Conservation (phyloP, 2,888 invertebrate species). For the Oxytorus armatus region DNA sequence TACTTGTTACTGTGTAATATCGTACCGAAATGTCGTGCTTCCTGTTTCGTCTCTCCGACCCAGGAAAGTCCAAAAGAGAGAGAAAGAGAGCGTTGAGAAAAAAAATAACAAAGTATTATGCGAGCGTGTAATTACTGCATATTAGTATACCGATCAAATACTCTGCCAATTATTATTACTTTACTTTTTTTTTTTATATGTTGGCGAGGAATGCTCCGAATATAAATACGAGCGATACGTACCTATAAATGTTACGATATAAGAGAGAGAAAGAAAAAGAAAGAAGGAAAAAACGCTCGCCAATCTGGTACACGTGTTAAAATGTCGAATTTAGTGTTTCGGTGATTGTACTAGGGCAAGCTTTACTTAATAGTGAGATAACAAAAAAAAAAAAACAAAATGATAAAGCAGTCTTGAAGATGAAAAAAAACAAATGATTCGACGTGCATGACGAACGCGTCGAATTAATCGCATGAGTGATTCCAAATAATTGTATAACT, state of each 20-base stretch:
- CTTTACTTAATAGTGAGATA: slow-evolving; percentile 59
- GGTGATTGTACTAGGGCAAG: slow-evolving; percentile 30
- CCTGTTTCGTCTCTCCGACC: slow-evolving; percentile 56
- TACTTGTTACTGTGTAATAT: slow-evolving; percentile 55
- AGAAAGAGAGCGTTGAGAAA: not conserved
- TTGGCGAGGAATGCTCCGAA: slow-evolving; percentile 22
- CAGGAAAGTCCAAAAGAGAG: slow-evolving; percentile 10
- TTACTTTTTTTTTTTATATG: slow-evolving; percentile 13
- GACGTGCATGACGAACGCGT: not conserved
- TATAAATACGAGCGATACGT: slow-evolving; percentile 34
- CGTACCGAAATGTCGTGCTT: slow-evolving; percentile 63
- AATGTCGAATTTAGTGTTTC: too few species aligned
- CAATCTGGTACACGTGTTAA: too few species aligned
- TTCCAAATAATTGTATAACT: slow-evolving; percentile 65
- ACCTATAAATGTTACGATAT: slow-evolving; percentile 8
- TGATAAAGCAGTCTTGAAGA: slow-evolving; percentile 29
- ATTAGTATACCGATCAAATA: slow-evolving; percentile 60
- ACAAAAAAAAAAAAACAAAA: slow-evolving; percentile 1
- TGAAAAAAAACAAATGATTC: slow-evolving; percentile 5
- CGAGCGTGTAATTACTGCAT: slow-evolving; percentile 57
- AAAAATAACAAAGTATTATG: slow-evolving; percentile 59
- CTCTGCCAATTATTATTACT: slow-evolving; percentile 51
- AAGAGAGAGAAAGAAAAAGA: not conserved
- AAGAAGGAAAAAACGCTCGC: not conserved
- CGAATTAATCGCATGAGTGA: slow-evolving; percentile 52